Evolutionary conservation across 1,140 invertebrate genomes (phyloP), one percentile per base, ranked within the genome.

Genomic region (Penaeus indicus): DNA sequence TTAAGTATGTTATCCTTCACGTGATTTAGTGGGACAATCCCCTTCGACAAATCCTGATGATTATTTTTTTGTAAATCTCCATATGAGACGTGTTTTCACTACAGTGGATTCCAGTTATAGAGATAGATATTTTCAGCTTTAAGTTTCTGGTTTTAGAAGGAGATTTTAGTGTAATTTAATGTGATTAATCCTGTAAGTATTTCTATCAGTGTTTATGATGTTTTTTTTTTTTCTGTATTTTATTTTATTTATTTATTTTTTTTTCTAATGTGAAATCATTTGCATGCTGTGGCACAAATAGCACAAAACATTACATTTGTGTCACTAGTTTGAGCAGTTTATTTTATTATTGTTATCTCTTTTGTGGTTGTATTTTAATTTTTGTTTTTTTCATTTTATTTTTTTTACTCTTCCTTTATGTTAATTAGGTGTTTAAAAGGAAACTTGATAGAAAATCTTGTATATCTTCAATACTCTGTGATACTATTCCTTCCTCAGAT

Each of bases 381-480:
- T 75, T 72, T 69, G 63, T 38, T 69, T 38, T 16, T 60, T 32
- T 32, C 32, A 38, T 47, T 21, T 69, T 69, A 38, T 38, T 60
- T n/a, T n/a, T 87, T 63, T 87, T 87, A 21, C 54, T 54, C 54
- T 54, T 54, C 54, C 54, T 13, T 54, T 54, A 13, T 54, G 54
- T 54, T 54, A 16, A 54, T 54, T 54, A 54, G 54, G 54, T 54
- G 54, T 54, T 54, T 13, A 54, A 54, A 54, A 54, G 10, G 54
- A 54, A 54, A 54, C 16, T 13, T 54, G 54, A 54, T 54, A 54
- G 54, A 54, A 47, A 54, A 54, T 54, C 54, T 54, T 87, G 32
- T 63, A 87, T 72, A 72, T 87, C 79, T 81, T 87, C 79, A 81
- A 82, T 82, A 87, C 69, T 86, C 85, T 87, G 85, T 87, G 85